Evolutionary conservation across 2,888 invertebrate genomes (phyloP), one percentile per base, ranked within the genome.

Genomic region (Trichogramma dendrolimi): DNA sequence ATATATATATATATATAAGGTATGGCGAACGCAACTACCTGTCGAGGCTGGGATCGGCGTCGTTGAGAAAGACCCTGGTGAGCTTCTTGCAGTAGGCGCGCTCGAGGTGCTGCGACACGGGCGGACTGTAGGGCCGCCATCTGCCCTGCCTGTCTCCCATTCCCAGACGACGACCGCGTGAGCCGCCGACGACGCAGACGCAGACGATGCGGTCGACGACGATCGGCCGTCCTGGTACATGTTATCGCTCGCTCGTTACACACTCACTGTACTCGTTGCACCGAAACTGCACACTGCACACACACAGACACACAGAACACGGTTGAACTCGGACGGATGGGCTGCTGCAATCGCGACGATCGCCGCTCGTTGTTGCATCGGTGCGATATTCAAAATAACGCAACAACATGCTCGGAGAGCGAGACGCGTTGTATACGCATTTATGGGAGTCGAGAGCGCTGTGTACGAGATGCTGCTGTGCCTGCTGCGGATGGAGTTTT

Each of bases 81-180:
- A 93, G 80, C 73, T 90, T 89, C 81, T 93, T 94, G 66, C 84
- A 89, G 74, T 91, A 87, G 0, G 93, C 92, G 57, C 92, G 83
- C 78, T 94, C 94, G 67, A 94, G 80, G 65, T 92, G 90, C 73
- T 93, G 91, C 0, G 91, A 88, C 5, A 94, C 92, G 5, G 88
- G 90, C 0, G 93, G 92, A 57, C 89, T 89, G 79, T 93, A 93
- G 0, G 94, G 92, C 76, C 92, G 82, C 92, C 93, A 94, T 73
- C 87, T 85, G 64, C 84, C 84, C 72, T 85, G 84, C 54, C 86
- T 83, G 63, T 86, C 77, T 87, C 86, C 85, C 88, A 90, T 82
- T 91, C 90, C 91, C 91, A 91, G 68, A 91, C 90, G 71, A 90
- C 90, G 66, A 90, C 89, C 66, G 87, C 88, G 80, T 89, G 89